Conservation (phyloP, 2,888 invertebrate genomes). For the Phania funesta region DNA sequence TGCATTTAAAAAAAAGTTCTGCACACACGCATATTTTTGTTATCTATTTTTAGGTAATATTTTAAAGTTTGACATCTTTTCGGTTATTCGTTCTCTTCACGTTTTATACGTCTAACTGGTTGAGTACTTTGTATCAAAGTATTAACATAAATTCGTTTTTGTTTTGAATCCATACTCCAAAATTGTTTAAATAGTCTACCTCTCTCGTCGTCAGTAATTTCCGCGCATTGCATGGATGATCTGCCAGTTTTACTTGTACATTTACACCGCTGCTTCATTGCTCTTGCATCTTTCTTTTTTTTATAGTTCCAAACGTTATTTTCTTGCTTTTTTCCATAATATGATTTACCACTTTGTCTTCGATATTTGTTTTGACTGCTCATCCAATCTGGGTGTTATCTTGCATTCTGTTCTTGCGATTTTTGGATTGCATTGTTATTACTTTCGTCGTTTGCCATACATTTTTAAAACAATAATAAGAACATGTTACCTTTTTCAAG, state of each 20-base stretch:
- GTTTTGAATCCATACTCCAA: neutral
- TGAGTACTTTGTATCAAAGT: neutral
- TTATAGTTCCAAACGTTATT: conserved; percentile 42
- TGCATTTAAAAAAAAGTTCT: no score
- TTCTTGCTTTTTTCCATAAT: conserved; percentile 48
- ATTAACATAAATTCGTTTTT: conserved; percentile 16
- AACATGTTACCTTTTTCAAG: neutral
- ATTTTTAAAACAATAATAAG: conserved; percentile 20
- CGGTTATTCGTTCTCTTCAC: no score
- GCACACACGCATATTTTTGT: no score
- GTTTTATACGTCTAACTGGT: no score
- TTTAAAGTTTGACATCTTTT: no score
- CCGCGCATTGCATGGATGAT: no score
- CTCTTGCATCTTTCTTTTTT: conserved; percentile 43
- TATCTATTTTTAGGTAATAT: no score
- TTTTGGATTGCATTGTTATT: neutral
- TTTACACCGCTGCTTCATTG: conserved; percentile 26
- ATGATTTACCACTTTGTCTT: conserved; percentile 38
- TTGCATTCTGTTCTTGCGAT: conserved; percentile 8
- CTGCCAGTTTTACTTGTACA: conserved; percentile 5
- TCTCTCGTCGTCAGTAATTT: conserved; percentile 26
- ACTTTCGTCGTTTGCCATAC: conserved; percentile 43
- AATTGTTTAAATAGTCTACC: conserved; percentile 8
- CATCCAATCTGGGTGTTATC: conserved; percentile 34
- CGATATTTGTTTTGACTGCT: conserved; percentile 40